Conservation (phyloP, 2,797 vertebrate genomes). For the Semotilus atromaculatus region DNA sequence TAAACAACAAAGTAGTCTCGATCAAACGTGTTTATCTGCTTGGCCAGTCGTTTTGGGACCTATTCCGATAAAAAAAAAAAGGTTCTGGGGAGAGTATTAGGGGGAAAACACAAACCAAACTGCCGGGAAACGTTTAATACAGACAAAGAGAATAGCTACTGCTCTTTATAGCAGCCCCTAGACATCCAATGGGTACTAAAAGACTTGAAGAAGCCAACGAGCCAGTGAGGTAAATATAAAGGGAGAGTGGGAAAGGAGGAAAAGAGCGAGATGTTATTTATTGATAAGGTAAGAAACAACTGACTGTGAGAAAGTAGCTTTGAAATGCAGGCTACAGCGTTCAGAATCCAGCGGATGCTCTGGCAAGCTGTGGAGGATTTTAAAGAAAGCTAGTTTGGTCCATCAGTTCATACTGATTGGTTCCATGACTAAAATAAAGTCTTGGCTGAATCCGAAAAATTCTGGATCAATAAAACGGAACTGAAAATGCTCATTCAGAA, state of each 20-base stretch:
- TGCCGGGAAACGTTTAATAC: conserved; percentile 75
- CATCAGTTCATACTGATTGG: conserved; percentile 67
- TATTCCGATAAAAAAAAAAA: conserved; percentile 54
- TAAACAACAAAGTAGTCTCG: conserved; percentile 58
- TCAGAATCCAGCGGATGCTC: conserved; percentile 71
- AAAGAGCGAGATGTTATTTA: conserved; percentile 74
- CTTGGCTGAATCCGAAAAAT: neutral
- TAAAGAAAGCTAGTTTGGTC: conserved; percentile 67
- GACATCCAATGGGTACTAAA: conserved; percentile 75
- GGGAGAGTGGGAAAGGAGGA: conserved; percentile 66
- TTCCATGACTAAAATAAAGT: conserved; percentile 34
- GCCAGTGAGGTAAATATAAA: conserved; percentile 63
- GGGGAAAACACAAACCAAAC: conserved; percentile 74
- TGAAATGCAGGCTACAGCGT: conserved; percentile 69
- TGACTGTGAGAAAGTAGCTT: conserved; percentile 73
- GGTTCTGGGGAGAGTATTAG: conserved; percentile 71
- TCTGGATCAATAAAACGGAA: neutral
- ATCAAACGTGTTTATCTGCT: conserved; percentile 71
- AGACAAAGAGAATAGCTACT: conserved; percentile 75
- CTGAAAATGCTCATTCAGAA: neutral
- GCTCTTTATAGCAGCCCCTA: conserved; percentile 71
- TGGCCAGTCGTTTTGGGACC: conserved; percentile 69
- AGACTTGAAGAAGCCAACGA: conserved; percentile 65
- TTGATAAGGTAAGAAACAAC: conserved; percentile 78
- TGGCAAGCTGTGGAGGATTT: conserved; percentile 56